These are phyloP conservation scores for Mus pahari DNA, from an alignment of 2,113 vertebrate species.

Conservation along the genomic window DNA sequence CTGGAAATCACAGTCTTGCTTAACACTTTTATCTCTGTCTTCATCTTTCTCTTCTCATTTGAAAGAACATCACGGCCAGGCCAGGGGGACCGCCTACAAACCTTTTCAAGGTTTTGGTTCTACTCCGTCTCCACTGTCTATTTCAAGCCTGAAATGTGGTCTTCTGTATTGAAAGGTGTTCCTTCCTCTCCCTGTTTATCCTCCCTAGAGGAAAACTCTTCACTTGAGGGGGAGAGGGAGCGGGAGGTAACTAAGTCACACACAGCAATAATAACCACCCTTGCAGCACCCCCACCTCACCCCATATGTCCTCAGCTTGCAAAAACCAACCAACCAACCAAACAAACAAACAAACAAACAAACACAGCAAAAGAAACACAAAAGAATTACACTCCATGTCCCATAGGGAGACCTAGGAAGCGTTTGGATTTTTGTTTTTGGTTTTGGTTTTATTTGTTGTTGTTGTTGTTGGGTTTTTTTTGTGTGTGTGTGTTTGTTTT, in stretches of 20 bases:
- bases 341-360: not conserved
- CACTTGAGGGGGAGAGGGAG: not conserved
- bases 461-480: too few species aligned
- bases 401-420: slow-evolving; percentile 6
- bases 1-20: slow-evolving; percentile 33
- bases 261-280: not conserved
- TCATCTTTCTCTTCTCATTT: slow-evolving; percentile 36
- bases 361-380: not conserved
- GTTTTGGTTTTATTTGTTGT: too few species aligned
- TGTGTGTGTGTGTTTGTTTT: not conserved
- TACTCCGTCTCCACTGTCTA: not conserved
- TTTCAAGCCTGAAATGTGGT: not conserved
- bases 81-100: not conserved
- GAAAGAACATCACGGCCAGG: slow-evolving; percentile 31
- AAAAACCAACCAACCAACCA: not conserved
- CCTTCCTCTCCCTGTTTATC: slow-evolving; percentile 8
- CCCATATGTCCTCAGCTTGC: not conserved
- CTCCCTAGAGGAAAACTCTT: not conserved
- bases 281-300: too few species aligned
- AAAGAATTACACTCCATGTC: not conserved
- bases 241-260: slow-evolving; percentile 9
- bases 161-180: not conserved
- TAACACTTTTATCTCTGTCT: slow-evolving; percentile 15
- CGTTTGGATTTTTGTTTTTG: too few species aligned
- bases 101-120: slow-evolving; percentile 2